These are phyloP conservation scores for Pachyrhynchus sulphureomaculatus DNA, from an alignment of 1,140 invertebrate species.

Conservation along the genomic window DNA sequence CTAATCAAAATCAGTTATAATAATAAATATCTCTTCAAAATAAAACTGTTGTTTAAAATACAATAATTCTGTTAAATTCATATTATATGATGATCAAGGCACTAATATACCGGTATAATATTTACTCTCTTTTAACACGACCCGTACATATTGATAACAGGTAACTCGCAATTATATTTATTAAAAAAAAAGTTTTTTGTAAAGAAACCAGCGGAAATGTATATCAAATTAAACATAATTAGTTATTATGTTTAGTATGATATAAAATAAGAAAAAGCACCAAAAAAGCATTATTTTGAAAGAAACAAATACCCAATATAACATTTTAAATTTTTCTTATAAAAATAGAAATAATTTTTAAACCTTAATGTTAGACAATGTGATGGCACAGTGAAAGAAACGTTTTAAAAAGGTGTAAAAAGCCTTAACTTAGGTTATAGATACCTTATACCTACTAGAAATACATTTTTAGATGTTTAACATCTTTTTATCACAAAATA, in stretches of 20 bases:
- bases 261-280: too few relatives aligned
- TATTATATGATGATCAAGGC: slow-evolving; percentile 18
- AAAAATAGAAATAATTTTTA: slow-evolving; percentile 7
- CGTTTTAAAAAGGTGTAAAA: slow-evolving; percentile 1
- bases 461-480: slow-evolving; percentile 31
- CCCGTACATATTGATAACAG: slow-evolving; percentile 25
- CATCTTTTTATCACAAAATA: slow-evolving; percentile 38
- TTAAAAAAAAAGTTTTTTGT: too few relatives aligned
- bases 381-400: slow-evolving; percentile 38
- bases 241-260: too few relatives aligned
- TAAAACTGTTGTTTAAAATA: slow-evolving; percentile 12
- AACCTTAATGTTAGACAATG: slow-evolving; percentile 23
- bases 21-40: slow-evolving; percentile 19
- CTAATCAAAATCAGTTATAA: slow-evolving; percentile 6
- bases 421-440: slow-evolving; percentile 3
- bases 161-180: too few relatives aligned
- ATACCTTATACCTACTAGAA: slow-evolving; percentile 16
- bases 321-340: neutral
- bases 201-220: too few relatives aligned
- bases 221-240: too few relatives aligned
- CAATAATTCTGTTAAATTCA: slow-evolving; percentile 9
- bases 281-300: too few relatives aligned
- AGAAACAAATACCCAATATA: too few relatives aligned
- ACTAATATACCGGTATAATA: slow-evolving; percentile 1
- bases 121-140: slow-evolving; percentile 1